Evolutionary conservation across 2,888 invertebrate genomes (phyloP).

Genomic region (Oscheius onirici): DNA sequence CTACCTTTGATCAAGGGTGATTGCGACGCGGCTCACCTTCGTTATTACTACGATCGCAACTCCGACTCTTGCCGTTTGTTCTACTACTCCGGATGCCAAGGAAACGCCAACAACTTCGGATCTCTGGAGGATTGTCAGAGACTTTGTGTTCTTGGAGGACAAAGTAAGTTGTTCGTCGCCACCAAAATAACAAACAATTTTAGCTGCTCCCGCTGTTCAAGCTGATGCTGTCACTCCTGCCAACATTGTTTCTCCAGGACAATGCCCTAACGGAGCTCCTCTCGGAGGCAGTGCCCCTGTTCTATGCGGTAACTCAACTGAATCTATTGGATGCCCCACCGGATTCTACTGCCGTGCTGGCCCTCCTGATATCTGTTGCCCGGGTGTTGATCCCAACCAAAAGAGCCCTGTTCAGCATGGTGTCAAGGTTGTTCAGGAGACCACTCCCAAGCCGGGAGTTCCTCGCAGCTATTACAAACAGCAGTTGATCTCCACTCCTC

Average conservation of each 20-base stretch:
- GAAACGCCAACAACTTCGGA: slow-evolving; percentile 70
- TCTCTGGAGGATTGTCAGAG: slow-evolving; percentile 63
- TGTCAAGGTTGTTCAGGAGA: slow-evolving; percentile 5
- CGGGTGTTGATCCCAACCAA: slow-evolving; percentile 40
- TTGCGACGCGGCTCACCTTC: slow-evolving; percentile 64
- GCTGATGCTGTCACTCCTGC: slow-evolving; percentile 20
- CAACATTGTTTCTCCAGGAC: slow-evolving; percentile 48
- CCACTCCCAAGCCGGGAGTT: slow-evolving; percentile 20
- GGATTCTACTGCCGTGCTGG: slow-evolving; percentile 67
- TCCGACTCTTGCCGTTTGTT: slow-evolving; percentile 68
- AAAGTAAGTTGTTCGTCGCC: slow-evolving; percentile 28
- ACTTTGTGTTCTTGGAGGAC: slow-evolving; percentile 55
- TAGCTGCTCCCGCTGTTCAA: slow-evolving; percentile 19
- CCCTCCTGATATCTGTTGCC: slow-evolving; percentile 71
- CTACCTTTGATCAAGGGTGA: slow-evolving; percentile 60
- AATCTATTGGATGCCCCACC: slow-evolving; percentile 69
- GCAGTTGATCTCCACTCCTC: slow-evolving; percentile 51
- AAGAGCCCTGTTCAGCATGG: slow-evolving; percentile 28
- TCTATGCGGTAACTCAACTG: slow-evolving; percentile 66
- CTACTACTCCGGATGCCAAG: slow-evolving; percentile 70
- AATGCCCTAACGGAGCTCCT: slow-evolving; percentile 64
- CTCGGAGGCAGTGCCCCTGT: slow-evolving; percentile 68
- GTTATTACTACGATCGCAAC: slow-evolving; percentile 65
- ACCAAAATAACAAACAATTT: background rate
- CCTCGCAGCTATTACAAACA: slow-evolving; percentile 52